phyloP scores from a whole-genome alignment of 2,888 invertebrate species.

The Platycheirus albimanus region DNA sequence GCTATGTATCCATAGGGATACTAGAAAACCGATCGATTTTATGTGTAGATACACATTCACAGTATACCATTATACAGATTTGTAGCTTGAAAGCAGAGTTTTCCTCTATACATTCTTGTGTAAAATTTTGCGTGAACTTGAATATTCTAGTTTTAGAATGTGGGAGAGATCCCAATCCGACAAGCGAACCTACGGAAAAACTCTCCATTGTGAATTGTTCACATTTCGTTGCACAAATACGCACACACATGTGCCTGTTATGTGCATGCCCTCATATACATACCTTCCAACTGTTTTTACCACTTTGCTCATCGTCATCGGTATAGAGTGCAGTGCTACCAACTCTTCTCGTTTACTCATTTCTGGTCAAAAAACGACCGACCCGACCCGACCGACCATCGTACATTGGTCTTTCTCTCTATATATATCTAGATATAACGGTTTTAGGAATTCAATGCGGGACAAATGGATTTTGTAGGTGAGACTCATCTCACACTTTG shows the following conservation, averaged over 20 bases:
- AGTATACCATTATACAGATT: too few species aligned
- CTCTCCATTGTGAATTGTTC: conserved; percentile 65
- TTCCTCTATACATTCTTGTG: conserved; percentile 42
- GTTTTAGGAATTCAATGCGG: conserved; percentile 58
- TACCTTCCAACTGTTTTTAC: conserved; percentile 33
- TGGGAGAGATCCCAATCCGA: background rate
- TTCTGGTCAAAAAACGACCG: conserved; percentile 59
- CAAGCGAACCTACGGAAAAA: conserved; percentile 27
- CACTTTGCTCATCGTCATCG: conserved; percentile 19
- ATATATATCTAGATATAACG: conserved; percentile 38
- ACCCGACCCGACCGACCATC: too few species aligned
- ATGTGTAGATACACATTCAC: conserved; percentile 20
- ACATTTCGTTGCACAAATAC: conserved; percentile 53
- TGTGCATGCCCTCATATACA: background rate
- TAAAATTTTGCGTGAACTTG: conserved; percentile 72
- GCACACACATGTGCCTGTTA: conserved; percentile 1
- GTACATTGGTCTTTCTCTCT: conserved; percentile 34
- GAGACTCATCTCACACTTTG: conserved; percentile 42
- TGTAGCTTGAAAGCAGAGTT: conserved; percentile 28
- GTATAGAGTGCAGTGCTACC: conserved; percentile 47
- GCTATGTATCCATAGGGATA: conserved; percentile 53
- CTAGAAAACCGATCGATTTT: conserved; percentile 59
- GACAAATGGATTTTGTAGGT: conserved; percentile 58
- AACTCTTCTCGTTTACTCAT: conserved; percentile 41
- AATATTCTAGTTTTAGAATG: conserved; percentile 47